Evolutionary conservation across 2,888 invertebrate genomes (phyloP).

Genomic region (Flexamia atlantica): DNA sequence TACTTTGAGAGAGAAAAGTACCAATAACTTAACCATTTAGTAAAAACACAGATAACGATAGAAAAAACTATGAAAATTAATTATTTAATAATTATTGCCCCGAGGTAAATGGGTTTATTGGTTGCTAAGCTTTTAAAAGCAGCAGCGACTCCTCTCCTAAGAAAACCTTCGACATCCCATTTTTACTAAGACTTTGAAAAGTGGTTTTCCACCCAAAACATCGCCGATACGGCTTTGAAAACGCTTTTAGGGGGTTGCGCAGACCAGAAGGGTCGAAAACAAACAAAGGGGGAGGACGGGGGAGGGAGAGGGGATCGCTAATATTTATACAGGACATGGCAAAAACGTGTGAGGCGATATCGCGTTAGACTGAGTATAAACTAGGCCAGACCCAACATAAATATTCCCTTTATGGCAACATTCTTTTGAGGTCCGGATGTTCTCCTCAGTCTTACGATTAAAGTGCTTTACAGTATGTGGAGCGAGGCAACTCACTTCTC

Average conservation of each 20-base stretch:
- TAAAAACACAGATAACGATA: too few relatives aligned
- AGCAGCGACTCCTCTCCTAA: too few relatives aligned
- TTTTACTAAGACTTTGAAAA: too few relatives aligned
- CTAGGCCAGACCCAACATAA: conserved; percentile 26
- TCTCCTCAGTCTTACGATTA: not conserved
- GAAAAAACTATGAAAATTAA: too few relatives aligned
- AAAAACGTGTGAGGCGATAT: conserved; percentile 20
- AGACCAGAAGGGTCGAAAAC: conserved; percentile 13
- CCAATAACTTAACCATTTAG: too few relatives aligned
- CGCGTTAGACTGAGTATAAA: not conserved
- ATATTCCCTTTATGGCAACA: conserved; percentile 30
- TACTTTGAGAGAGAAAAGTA: too few relatives aligned
- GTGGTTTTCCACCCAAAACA: too few relatives aligned
- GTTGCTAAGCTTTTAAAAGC: too few relatives aligned
- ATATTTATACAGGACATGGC: conserved; percentile 35
- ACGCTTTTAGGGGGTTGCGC: conserved; percentile 1
- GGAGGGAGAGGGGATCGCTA: not conserved
- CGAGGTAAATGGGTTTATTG: too few relatives aligned
- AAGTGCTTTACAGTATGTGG: not conserved
- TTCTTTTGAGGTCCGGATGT: conserved; percentile 7
- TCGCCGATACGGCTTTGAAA: not conserved
- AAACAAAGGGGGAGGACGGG: not conserved
- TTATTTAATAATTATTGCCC: too few relatives aligned
- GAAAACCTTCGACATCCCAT: too few relatives aligned
- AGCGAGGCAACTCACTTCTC: conserved; percentile 2